Conservation (phyloP, 2,888 invertebrate genomes). For the Mactromeris polynyma region DNA sequence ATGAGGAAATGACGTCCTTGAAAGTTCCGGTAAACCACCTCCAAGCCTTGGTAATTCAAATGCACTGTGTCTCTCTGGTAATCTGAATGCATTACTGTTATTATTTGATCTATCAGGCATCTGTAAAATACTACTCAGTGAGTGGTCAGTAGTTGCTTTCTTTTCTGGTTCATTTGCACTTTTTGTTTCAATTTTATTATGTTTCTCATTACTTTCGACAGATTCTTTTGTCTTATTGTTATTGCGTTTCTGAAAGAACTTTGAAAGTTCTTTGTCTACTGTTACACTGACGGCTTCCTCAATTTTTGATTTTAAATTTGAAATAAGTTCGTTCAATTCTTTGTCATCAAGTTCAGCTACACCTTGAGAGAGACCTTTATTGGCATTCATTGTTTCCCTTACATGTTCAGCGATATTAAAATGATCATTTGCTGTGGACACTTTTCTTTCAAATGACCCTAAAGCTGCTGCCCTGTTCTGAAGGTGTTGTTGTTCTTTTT, state of each 20-base stretch:
- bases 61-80: constrained; percentile 75
- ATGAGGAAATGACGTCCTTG: constrained; percentile 82
- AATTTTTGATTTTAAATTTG: constrained; percentile 96
- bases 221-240: constrained; percentile 65
- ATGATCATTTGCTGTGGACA: constrained; percentile 53
- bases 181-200: constrained; percentile 56
- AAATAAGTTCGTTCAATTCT: constrained; percentile 96
- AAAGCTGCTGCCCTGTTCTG: constrained; percentile 46
- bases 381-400: constrained; percentile 65
- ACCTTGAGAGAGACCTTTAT: constrained; percentile 53
- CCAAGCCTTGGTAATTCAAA: constrained; percentile 77
- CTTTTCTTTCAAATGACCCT: constrained; percentile 46
- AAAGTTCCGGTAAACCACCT: constrained; percentile 72
- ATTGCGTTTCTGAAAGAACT: constrained; percentile 74
- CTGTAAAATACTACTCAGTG: constrained; percentile 67
- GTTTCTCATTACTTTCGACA: constrained; percentile 49
- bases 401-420: constrained; percentile 69
- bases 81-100: constrained; percentile 44
- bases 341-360: constrained; percentile 66
- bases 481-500: constrained; percentile 42
- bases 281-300: constrained; percentile 77
- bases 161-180: constrained; percentile 59
- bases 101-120: constrained; percentile 57
- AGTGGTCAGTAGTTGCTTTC: constrained; percentile 69
- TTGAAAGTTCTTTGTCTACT: constrained; percentile 78